Base-by-base conservation (phyloP, 1,140 invertebrate genomes). In the Lepidurus packardi region DNA sequence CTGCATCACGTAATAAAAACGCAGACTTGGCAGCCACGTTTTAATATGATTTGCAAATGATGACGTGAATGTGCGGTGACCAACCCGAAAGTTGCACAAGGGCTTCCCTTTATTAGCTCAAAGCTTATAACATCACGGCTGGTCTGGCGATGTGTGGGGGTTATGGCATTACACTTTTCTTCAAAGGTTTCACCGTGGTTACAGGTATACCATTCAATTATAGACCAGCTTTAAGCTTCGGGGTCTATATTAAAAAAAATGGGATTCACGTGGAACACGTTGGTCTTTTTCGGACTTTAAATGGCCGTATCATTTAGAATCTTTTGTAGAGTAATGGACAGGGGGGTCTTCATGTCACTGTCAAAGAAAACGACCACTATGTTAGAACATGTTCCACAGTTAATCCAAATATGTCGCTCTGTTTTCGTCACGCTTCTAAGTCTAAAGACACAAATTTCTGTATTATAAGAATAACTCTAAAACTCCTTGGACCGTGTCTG, bases 1-100 rank as follows among this genome's bases (percentile, higher is more conserved):
- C 34, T 34, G 34, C 34, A 16, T 65, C 21, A 21, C 16, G 13
- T 65, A 21, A 65, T 16, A 65, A 65, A 65, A 65, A 21, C 1
- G 7, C 53, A 7, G 8, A 65, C 53, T 65, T 65, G 53, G 53
- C 16, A 65, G 53, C 21, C 53, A 65, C 53, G 53, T 65, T 65
- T 65, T 65, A 65, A 65, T 65, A 65, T 65, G 53, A 65, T 65
- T 65, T 65, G 53, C 53, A 65, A 65, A 65, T 65, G 34, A 34
- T 4, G 53, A 65, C 53, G 53, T 65, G 53, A 65, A 65, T 21
- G 53, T 13, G 21, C 21, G 21, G 53, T 16, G 53, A 65, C 21
- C 16, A 65, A 13, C 53, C 16, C 16, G 21, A 65, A 21, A 65
- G 21, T n/a, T 65, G 53, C 6, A 65, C 21, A 65, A 9, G 53